phyloP scores from a whole-genome alignment of 2,113 vertebrate species.

The Nyctereutes procyonoides region DNA sequence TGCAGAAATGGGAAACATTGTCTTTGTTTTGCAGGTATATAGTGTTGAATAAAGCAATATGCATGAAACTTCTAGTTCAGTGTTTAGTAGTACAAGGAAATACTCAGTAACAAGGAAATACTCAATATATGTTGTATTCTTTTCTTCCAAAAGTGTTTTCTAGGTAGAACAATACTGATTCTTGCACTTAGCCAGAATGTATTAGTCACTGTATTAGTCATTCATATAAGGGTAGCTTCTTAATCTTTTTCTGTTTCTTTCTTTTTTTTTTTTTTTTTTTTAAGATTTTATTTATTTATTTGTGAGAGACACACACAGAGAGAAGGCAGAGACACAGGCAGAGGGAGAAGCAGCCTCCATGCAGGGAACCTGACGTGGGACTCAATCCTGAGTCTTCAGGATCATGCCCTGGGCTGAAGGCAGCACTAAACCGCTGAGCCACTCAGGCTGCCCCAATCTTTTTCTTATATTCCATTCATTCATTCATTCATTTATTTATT shows the following conservation, averaged over 20 bases:
- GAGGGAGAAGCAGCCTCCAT: no score
- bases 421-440: no score
- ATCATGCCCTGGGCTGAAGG: no score
- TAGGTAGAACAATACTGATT: background rate
- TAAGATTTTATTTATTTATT: no score
- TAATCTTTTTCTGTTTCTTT: conserved; percentile 10
- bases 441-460: no score
- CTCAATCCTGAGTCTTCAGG: no score
- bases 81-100: background rate
- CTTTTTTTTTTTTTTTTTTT: no score
- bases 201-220: conserved; percentile 26
- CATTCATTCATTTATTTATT: no score
- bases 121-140: background rate
- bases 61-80: background rate
- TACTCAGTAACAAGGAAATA: conserved; percentile 10
- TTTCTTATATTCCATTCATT: no score
- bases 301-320: no score
- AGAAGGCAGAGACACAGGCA: no score
- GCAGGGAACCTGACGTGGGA: no score
- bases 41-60: background rate
- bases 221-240: conserved; percentile 33
- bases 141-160: conserved; percentile 46
- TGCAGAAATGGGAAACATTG: conserved; percentile 29
- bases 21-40: background rate
- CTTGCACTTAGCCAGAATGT: background rate